A percentile compares a stretch with the other conserved stretches of the same genome.
These are phyloP conservation scores for Magallana angulata DNA, from an alignment of 1,140 invertebrate species.

Conservation along the genomic window DNA sequence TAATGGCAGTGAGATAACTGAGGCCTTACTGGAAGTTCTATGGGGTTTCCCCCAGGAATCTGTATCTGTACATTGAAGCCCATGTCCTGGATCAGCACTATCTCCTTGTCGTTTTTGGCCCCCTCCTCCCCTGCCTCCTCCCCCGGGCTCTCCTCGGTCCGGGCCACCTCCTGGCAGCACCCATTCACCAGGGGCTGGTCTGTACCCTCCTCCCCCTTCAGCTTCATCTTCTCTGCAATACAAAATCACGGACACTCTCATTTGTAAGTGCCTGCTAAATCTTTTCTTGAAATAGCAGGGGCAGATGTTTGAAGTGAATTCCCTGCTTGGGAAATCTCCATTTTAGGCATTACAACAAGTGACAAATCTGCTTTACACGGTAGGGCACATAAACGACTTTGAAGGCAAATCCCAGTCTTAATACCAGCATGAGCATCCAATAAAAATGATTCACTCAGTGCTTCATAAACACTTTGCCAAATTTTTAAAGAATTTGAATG, in stretches of 20 bases:
- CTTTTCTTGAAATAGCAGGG: neutral
- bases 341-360: neutral
- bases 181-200: neutral
- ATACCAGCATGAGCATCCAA: too few relatives aligned
- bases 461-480: too few relatives aligned
- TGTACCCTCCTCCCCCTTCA: neutral
- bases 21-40: slow-evolving; percentile 90
- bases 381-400: neutral
- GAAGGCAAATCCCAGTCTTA: neutral
- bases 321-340: neutral
- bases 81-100: slow-evolving; percentile 95
- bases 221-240: neutral
- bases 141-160: slow-evolving; percentile 7
- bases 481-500: too few relatives aligned
- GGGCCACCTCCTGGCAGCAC: neutral
- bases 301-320: neutral
- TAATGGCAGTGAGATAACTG: neutral
- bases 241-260: neutral
- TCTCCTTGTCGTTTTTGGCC: slow-evolving; percentile 74
- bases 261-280: neutral
- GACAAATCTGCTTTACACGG: neutral
- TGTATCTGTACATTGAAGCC: slow-evolving; percentile 95
- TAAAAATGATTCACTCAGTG: too few relatives aligned
- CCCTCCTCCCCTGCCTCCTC: slow-evolving; percentile 52
- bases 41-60: slow-evolving; percentile 88